Evolutionary conservation across 2,888 invertebrate genomes (phyloP).

Genomic region (Chrysolina americana): DNA sequence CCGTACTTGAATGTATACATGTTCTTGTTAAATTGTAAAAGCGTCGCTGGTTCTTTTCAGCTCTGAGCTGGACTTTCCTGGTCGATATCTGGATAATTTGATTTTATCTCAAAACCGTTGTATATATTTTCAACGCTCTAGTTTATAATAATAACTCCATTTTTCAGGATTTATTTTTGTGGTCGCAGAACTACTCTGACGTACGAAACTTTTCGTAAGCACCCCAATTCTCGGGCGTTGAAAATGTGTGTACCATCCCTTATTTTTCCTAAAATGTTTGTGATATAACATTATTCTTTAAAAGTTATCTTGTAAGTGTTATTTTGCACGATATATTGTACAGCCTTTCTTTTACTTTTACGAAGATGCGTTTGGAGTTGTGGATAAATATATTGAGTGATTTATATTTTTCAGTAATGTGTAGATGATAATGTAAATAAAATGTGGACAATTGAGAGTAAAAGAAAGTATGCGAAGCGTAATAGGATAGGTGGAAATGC

Average conservation of each 20-base stretch:
- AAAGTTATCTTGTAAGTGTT: constrained; percentile 15
- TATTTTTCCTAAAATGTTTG: constrained; percentile 50
- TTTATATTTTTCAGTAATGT: constrained; percentile 42
- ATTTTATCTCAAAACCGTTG: not conserved
- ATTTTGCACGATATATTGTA: constrained; percentile 37
- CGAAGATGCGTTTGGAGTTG: constrained; percentile 28
- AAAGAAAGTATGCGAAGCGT: constrained; percentile 7
- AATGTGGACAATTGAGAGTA: constrained; percentile 5
- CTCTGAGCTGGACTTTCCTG: not conserved
- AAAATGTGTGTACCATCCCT: constrained; percentile 13
- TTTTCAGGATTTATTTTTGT: no score
- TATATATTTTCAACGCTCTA: not conserved
- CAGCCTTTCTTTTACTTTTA: constrained; percentile 33
- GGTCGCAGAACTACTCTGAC: no score
- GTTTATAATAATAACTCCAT: no score
- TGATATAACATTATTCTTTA: constrained; percentile 47
- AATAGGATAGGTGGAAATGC: constrained; percentile 5
- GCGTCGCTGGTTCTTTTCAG: not conserved
- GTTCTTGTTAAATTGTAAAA: not conserved
- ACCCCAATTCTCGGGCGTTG: not conserved
- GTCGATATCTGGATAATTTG: not conserved
- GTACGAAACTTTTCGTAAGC: not conserved
- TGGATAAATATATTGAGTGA: constrained; percentile 37
- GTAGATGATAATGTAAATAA: constrained; percentile 43
- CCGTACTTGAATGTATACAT: constrained; percentile 33